Evolutionary conservation across 2,113 vertebrate genomes (phyloP).

Genomic region (Antechinus flavipes): DNA sequence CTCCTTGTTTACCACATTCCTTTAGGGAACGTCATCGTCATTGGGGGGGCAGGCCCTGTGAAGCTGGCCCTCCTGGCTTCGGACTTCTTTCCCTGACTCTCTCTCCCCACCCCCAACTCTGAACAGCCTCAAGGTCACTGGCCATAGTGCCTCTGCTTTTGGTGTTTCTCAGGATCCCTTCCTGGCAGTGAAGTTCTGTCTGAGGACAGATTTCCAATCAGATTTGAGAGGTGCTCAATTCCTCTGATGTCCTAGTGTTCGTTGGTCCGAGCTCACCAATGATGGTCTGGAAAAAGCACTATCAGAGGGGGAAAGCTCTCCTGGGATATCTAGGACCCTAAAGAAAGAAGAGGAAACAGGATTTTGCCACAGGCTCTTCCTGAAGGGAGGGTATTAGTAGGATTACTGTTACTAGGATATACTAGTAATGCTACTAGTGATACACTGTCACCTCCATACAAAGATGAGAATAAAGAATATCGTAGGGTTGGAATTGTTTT

Average conservation of each 20-base stretch:
- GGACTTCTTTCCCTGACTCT: not conserved
- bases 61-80: not conserved
- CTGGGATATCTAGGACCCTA: not conserved
- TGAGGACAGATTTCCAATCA: not conserved
- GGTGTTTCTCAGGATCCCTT: not conserved
- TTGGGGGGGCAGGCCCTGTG: conserved; percentile 25
- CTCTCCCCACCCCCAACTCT: not conserved
- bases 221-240: not conserved
- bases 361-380: not conserved
- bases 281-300: not conserved
- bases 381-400: not conserved
- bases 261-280: not conserved
- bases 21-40: conserved; percentile 16
- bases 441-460: not conserved
- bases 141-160: not conserved
- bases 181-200: not conserved
- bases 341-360: not conserved
- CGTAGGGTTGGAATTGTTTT: not conserved
- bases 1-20: conserved; percentile 53
- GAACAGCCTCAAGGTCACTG: not conserved
- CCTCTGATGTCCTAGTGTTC: not conserved
- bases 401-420: not conserved
- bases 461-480: not conserved
- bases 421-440: not conserved
- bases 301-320: not conserved